A percentile compares a stretch with the other conserved stretches of the same genome.
phyloP scores from a whole-genome alignment of 2,797 vertebrate genomes.

The Paguma larvata region DNA sequence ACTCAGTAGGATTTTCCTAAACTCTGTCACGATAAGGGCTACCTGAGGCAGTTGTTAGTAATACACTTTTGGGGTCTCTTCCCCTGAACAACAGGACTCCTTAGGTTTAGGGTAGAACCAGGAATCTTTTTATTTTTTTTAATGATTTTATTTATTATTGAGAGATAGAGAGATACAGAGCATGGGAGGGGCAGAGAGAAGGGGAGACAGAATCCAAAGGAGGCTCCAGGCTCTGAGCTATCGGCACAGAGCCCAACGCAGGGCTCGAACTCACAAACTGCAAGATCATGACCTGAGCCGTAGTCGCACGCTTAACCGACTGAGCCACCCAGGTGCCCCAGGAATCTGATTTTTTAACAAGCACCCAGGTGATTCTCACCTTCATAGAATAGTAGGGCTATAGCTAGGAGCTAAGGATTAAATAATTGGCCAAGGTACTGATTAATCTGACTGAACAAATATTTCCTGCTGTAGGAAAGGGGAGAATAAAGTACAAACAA shows the following conservation, averaged over 20 bases:
- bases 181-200: too few relatives aligned
- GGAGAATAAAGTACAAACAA: not conserved
- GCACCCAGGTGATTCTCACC: not conserved
- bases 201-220: too few relatives aligned
- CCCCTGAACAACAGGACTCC: not conserved
- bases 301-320: too few relatives aligned
- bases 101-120: not conserved
- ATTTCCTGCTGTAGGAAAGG: not conserved
- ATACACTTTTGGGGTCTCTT: not conserved
- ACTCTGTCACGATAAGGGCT: conserved; percentile 44
- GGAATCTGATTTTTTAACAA: not conserved
- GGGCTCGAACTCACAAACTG: too few relatives aligned
- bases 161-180: too few relatives aligned
- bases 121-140: not conserved
- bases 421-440: not conserved
- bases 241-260: too few relatives aligned
- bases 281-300: too few relatives aligned
- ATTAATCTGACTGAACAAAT: not conserved
- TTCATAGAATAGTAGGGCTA: not conserved
- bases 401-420: not conserved
- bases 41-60: not conserved
- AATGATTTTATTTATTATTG: too few relatives aligned
- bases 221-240: too few relatives aligned
- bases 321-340: not conserved
- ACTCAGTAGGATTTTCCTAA: not conserved